These are phyloP conservation scores for Orientallactaga bullata DNA, from an alignment of 2,113 vertebrate species.

Conservation along the genomic window DNA sequence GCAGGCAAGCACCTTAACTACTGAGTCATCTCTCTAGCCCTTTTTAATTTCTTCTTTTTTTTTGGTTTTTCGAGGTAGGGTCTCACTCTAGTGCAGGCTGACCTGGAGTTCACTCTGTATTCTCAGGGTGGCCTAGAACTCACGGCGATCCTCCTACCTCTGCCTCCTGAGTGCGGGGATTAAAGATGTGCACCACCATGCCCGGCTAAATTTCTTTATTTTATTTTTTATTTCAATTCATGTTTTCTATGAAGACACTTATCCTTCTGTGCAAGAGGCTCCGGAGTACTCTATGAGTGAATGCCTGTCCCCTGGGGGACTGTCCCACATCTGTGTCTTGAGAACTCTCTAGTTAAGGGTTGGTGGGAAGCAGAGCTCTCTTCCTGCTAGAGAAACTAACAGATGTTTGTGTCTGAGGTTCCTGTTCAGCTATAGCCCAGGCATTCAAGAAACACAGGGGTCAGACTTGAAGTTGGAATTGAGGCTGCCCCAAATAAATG, in stretches of 20 bases:
- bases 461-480: not conserved
- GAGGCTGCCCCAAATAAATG: not conserved
- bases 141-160: no score
- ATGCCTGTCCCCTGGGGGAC: not conserved
- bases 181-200: no score
- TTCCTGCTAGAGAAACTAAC: not conserved
- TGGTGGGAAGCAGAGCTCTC: not conserved
- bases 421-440: not conserved
- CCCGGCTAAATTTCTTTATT: no score
- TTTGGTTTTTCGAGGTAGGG: no score
- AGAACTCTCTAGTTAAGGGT: not conserved
- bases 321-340: not conserved
- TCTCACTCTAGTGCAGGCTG: no score
- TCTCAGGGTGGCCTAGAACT: no score
- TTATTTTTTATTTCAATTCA: not conserved
- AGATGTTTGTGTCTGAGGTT: not conserved
- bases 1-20: no score
- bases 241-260: not conserved
- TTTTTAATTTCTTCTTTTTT: no score
- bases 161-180: no score
- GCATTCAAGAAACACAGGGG: not conserved
- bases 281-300: not conserved
- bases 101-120: no score
- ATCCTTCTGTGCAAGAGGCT: not conserved
- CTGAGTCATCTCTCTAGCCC: no score